phyloP scores from a whole-genome alignment of 2,113 vertebrate genomes.

The Poecile atricapillus region DNA sequence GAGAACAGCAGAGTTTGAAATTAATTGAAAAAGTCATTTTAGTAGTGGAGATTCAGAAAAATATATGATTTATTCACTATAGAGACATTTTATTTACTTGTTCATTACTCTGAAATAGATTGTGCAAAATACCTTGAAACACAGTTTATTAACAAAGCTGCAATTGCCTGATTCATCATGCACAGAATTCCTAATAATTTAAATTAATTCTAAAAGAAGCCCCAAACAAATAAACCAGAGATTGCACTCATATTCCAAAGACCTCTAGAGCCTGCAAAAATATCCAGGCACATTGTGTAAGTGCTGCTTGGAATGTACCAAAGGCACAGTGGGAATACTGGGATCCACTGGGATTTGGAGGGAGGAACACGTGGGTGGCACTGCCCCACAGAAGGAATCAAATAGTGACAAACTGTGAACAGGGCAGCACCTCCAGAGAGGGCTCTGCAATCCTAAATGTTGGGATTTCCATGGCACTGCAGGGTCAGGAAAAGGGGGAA shows the following conservation, averaged over 20 bases:
- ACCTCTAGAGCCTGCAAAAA: not conserved
- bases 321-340: not conserved
- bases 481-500: not conserved
- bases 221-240: not conserved
- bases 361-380: accelerated
- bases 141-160: not conserved
- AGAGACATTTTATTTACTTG: not conserved
- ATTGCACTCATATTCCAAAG: not conserved
- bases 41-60: not conserved
- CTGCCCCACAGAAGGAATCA: not conserved
- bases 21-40: not conserved
- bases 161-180: not conserved
- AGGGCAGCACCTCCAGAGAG: not conserved
- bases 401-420: accelerated
- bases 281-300: not conserved
- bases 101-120: not conserved
- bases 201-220: not conserved
- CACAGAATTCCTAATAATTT: not conserved
- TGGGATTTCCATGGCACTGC: accelerated
- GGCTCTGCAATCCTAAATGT: not conserved
- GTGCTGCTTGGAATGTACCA: not conserved
- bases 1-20: not conserved
- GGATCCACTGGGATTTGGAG: accelerated
- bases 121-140: not conserved
- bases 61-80: not conserved